Conservation (phyloP, 2,113 vertebrate genomes). For the Pogona vitticeps region DNA sequence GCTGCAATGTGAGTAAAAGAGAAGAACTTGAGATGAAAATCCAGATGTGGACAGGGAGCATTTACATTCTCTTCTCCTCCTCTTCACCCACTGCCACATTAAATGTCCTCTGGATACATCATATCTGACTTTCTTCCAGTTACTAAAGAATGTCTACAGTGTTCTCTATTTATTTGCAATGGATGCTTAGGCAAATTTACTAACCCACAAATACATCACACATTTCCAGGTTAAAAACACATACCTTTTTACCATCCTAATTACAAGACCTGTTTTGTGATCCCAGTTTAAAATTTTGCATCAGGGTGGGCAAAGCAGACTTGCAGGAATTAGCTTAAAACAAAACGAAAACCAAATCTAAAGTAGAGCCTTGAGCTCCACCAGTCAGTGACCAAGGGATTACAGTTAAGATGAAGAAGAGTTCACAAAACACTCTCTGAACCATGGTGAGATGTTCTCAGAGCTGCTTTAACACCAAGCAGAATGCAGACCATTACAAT, state of each 20-base stretch:
- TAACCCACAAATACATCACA: background rate
- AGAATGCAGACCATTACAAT: background rate
- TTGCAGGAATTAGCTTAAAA: background rate
- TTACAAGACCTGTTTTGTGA: background rate
- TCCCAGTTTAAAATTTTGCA: background rate
- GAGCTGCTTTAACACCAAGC: background rate
- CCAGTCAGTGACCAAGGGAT: background rate
- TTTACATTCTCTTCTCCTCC: slow-evolving; percentile 1
- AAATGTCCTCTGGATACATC: slow-evolving; percentile 13
- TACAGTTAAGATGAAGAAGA: background rate
- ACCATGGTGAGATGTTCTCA: too few relatives aligned
- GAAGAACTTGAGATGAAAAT: background rate
- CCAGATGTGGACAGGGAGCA: background rate
- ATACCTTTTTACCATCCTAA: background rate
- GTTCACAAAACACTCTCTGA: background rate
- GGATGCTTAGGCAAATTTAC: slow-evolving; percentile 17
- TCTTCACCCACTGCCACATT: background rate
- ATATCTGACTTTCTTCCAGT: slow-evolving; percentile 11
- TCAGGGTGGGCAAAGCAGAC: too few relatives aligned
- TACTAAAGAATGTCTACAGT: slow-evolving; percentile 1
- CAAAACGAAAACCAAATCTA: background rate
- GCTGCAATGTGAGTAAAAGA: too few relatives aligned
- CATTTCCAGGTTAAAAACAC: background rate
- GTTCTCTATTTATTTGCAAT: slow-evolving; percentile 24
- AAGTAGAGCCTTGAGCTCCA: background rate